phyloP scores from a whole-genome alignment of 1,140 invertebrate genomes.

The Drusus annulatus region DNA sequence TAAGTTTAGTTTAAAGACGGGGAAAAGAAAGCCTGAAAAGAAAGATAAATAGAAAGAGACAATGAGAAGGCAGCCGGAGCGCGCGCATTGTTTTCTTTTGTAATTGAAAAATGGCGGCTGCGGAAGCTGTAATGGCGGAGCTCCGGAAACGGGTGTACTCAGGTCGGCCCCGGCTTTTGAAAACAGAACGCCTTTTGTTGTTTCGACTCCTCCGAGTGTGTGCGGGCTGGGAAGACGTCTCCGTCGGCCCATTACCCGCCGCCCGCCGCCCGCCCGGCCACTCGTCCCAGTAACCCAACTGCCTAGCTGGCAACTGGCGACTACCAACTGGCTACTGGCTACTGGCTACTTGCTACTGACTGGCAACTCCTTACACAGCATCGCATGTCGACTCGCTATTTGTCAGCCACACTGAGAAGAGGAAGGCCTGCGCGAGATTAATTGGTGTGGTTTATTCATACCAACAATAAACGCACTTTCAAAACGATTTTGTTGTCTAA shows the following conservation, averaged over 20 bases:
- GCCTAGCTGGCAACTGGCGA: too few relatives aligned
- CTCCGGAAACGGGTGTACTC: constrained; percentile 55
- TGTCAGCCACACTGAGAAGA: background rate
- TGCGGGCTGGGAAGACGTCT: constrained; percentile 12
- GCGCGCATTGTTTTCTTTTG: constrained; percentile 57
- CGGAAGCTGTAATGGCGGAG: constrained; percentile 57
- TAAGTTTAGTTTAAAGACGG: constrained; percentile 50
- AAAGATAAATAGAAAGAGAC: constrained; percentile 56
- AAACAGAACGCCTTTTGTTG: constrained; percentile 58
- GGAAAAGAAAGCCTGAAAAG: constrained; percentile 42
- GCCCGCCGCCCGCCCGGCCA: background rate
- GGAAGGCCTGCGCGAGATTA: constrained; percentile 10
- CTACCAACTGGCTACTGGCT: too few relatives aligned
- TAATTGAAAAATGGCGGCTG: constrained; percentile 59
- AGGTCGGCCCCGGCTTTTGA: constrained; percentile 57
- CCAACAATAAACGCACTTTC: background rate
- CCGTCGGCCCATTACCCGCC: constrained; percentile 31
- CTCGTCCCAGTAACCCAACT: too few relatives aligned
- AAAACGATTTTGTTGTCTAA: background rate
- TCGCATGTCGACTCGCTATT: constrained; percentile 4
- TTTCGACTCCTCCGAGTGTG: constrained; percentile 50
- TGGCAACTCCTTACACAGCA: background rate
- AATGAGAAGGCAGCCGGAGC: constrained; percentile 47
- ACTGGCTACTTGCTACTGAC: too few relatives aligned
- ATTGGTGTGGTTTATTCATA: background rate